A percentile compares a stretch with the other conserved stretches of the same genome.
Evolutionary conservation across 2,888 invertebrate genomes (phyloP).

Genomic region (Anoplius nigerrimus): DNA sequence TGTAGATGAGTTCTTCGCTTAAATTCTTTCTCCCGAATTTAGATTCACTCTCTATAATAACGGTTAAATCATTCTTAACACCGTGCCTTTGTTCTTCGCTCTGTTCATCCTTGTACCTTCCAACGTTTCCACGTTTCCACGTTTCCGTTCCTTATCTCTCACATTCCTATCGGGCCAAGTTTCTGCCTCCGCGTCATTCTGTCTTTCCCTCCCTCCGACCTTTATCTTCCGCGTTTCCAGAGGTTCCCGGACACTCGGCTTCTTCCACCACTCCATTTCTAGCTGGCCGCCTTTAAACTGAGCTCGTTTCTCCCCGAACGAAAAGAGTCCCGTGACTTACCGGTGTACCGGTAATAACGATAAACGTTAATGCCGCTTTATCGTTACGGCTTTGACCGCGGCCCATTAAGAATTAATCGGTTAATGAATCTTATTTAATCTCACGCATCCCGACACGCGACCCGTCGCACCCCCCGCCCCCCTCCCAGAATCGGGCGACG

Average conservation of each 20-base stretch:
- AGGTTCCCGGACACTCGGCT: too few relatives aligned
- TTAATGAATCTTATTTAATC: conserved; percentile 51
- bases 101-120: conserved; percentile 1
- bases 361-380: conserved; percentile 58
- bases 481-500: too few relatives aligned
- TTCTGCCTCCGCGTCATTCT: conserved; percentile 26
- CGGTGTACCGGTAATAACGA: conserved; percentile 51
- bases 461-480: too few relatives aligned
- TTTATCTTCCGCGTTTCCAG: too few relatives aligned
- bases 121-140: not conserved
- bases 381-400: conserved; percentile 43
- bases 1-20: too few relatives aligned
- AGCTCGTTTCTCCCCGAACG: conserved; percentile 53
- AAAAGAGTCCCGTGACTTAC: conserved; percentile 55
- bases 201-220: conserved; percentile 39
- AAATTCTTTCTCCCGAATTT: too few relatives aligned
- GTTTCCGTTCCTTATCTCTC: conserved; percentile 11
- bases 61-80: conserved; percentile 20
- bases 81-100: conserved; percentile 12
- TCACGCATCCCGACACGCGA: conserved; percentile 5
- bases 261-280: conserved; percentile 47
- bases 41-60: conserved; percentile 9
- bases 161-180: too few relatives aligned
- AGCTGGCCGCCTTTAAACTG: conserved; percentile 53
- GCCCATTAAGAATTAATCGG: conserved; percentile 48